Evolutionary conservation across 2,797 vertebrate species (phyloP).

Genomic region (Sphaeramia orbicularis): DNA sequence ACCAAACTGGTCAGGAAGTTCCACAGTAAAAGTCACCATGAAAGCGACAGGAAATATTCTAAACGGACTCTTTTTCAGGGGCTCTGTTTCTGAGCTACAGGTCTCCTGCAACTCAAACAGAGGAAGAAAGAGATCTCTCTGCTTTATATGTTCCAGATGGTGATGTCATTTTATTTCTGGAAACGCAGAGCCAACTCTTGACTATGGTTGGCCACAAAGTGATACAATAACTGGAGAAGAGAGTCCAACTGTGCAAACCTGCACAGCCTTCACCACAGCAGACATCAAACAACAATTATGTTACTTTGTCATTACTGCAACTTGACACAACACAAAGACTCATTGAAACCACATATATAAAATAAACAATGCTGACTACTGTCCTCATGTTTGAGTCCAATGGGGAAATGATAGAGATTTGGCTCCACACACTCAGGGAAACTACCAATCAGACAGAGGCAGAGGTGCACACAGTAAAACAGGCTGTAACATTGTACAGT

Average conservation of each 20-base stretch:
- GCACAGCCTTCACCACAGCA: not conserved
- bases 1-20: conserved; percentile 10
- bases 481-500: not conserved
- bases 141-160: conserved; percentile 70
- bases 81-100: conserved; percentile 25
- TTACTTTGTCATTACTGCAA: conserved; percentile 16
- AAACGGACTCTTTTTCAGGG: conserved; percentile 10
- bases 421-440: conserved; percentile 13
- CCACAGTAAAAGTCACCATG: conserved; percentile 18
- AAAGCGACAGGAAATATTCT: conserved; percentile 20
- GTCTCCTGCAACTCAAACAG: conserved; percentile 1
- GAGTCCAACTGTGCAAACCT: conserved; percentile 22
- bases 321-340: not conserved
- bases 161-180: conserved; percentile 60
- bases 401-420: conserved; percentile 2
- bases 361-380: conserved; percentile 7
- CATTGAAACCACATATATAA: conserved; percentile 14
- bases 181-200: conserved; percentile 25
- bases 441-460: conserved; percentile 6
- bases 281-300: conserved; percentile 25
- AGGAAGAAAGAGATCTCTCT: conserved; percentile 25
- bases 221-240: conserved; percentile 39
- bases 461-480: not conserved
- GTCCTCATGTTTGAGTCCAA: conserved; percentile 8
- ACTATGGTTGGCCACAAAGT: conserved; percentile 23